phyloP scores from a whole-genome alignment of 2,888 invertebrate genomes.

The Opisthograptis luteolata region DNA sequence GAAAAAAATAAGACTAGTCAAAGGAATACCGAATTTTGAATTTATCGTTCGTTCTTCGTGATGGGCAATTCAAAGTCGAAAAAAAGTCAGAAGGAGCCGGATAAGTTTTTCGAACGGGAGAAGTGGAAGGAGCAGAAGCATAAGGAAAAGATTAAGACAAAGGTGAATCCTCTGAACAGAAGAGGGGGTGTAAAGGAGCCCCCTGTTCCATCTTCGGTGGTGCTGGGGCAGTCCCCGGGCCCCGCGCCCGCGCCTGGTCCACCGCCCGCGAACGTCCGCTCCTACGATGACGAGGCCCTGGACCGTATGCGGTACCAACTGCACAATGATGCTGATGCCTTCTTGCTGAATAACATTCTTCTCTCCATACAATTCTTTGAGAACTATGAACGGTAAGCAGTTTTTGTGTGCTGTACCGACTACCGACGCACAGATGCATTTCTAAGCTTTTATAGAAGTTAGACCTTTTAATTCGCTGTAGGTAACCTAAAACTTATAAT shows the following conservation, averaged over 20 bases:
- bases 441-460: background rate
- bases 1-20: background rate
- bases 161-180: conserved; percentile 53
- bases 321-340: conserved; percentile 86
- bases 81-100: conserved; percentile 68
- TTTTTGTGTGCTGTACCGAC: background rate
- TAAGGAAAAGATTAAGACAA: conserved; percentile 62
- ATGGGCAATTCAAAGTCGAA: conserved; percentile 78
- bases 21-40: background rate
- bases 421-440: background rate
- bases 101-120: conserved; percentile 72
- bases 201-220: conserved; percentile 45
- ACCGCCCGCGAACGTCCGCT: conserved; percentile 59
- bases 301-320: conserved; percentile 85
- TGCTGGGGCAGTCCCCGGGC: conserved; percentile 45
- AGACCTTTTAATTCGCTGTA: background rate
- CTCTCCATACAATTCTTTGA: conserved; percentile 91
- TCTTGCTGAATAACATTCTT: conserved; percentile 90
- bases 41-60: conserved; percentile 9
- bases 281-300: conserved; percentile 82
- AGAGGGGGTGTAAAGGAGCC: conserved; percentile 55
- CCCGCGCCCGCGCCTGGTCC: conserved; percentile 50
- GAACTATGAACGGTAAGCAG: conserved; percentile 88
- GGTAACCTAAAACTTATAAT: background rate
- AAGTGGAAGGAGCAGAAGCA: conserved; percentile 66